These are phyloP conservation scores for Salpingus planirostris DNA, from an alignment of 2,888 invertebrate species.

Conservation along the genomic window DNA sequence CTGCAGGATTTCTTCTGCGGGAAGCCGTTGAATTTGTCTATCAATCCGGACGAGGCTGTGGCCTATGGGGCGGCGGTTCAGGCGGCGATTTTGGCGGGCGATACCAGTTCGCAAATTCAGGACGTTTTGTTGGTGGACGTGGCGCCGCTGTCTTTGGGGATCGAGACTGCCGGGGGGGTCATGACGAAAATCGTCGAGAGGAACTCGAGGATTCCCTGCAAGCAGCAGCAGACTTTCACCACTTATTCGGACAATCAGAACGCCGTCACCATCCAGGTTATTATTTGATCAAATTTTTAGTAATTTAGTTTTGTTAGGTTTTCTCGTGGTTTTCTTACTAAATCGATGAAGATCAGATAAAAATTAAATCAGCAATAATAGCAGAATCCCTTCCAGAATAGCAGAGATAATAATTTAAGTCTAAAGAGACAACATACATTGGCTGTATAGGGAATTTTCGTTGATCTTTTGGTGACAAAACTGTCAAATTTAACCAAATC, in stretches of 20 bases:
- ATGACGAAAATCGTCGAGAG: conserved; percentile 82
- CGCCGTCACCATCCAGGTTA: conserved; percentile 76
- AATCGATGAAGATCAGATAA: no score
- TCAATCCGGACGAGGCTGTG: conserved; percentile 88
- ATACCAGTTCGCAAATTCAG: conserved; percentile 59
- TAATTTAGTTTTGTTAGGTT: no score
- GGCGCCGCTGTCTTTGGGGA: conserved; percentile 66
- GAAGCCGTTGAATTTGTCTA: conserved; percentile 92
- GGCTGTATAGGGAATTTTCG: no score
- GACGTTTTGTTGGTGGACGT: conserved; percentile 79
- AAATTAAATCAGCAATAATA: no score
- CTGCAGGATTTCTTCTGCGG: conserved; percentile 94
- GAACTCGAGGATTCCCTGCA: conserved; percentile 71
- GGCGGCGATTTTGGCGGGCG: conserved; percentile 79
- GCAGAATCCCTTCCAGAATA: no score
- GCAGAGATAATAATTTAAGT: no score
- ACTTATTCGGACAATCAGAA: conserved; percentile 91
- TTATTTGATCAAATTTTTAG: no score
- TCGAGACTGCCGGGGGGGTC: conserved; percentile 76
- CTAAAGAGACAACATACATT: no score
- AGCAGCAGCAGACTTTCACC: conserved; percentile 73
- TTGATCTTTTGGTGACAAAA: no score
- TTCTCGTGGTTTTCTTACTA: no score
- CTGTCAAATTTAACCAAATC: no score
- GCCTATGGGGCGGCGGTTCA: conserved; percentile 93